A percentile compares a stretch with the other conserved stretches of the same genome.
Conservation (phyloP, 2,888 invertebrate genomes). For the Theodoxus fluviatilis region DNA sequence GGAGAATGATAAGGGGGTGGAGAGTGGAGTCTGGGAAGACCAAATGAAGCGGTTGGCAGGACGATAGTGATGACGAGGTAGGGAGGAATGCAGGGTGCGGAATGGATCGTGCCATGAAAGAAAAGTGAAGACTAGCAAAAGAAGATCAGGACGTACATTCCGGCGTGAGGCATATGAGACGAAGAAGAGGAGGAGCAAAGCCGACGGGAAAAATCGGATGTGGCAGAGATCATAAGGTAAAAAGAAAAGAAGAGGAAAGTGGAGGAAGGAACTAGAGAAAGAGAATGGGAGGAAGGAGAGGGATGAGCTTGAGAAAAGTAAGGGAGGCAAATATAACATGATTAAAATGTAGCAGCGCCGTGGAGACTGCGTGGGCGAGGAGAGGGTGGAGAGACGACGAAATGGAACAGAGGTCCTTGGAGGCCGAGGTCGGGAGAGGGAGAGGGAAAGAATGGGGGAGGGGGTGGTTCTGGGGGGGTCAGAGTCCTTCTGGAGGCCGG, state of each 20-base stretch:
- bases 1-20: neutral
- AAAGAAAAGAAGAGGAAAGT: neutral
- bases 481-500: too few relatives aligned
- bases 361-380: too few relatives aligned
- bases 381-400: too few relatives aligned
- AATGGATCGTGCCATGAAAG: neutral
- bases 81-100: neutral
- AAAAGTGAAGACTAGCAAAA: neutral
- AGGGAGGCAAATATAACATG: too few relatives aligned
- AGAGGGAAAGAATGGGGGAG: too few relatives aligned
- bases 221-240: neutral
- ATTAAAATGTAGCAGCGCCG: too few relatives aligned
- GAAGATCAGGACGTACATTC: neutral
- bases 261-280: neutral
- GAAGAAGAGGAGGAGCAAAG: neutral
- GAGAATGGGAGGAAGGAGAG: neutral
- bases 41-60: constrained; percentile 15
- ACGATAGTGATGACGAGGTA: constrained; percentile 11
- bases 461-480: too few relatives aligned
- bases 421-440: too few relatives aligned
- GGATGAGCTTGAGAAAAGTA: neutral
- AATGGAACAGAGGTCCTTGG: too few relatives aligned
- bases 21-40: neutral
- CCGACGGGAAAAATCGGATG: neutral
- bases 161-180: neutral